Conservation (phyloP, 64 coral and sea anemone species). For the Actinia equina region DNA sequence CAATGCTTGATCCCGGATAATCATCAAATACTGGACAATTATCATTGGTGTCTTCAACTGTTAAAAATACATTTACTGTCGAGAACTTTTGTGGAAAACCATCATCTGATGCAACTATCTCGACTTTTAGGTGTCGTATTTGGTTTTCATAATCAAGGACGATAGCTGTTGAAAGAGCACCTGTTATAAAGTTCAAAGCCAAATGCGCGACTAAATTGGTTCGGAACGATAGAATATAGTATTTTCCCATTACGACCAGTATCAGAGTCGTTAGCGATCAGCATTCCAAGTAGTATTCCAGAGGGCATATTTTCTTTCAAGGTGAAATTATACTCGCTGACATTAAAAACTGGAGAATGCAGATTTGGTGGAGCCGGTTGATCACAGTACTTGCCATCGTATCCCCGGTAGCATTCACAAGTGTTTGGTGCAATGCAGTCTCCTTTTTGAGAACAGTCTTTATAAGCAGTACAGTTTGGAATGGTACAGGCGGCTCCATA, state of each 20-base stretch:
- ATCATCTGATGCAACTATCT: conserved; percentile 28
- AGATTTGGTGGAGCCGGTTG: conserved; percentile 13
- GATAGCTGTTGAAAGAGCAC: too few relatives aligned
- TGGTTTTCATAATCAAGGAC: neutral
- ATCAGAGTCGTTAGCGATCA: too few relatives aligned
- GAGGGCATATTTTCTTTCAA: conserved; percentile 19
- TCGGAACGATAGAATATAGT: too few relatives aligned
- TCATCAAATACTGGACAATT: too few relatives aligned
- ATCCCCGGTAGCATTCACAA: too few relatives aligned
- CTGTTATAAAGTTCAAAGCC: too few relatives aligned
- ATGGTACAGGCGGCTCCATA: conserved; percentile 24
- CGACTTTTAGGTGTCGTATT: neutral
- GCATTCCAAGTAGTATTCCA: conserved; percentile 3
- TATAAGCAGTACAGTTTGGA: conserved; percentile 29
- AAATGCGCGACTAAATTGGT: too few relatives aligned
- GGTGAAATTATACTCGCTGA: conserved; percentile 1
- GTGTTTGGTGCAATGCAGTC: too few relatives aligned
- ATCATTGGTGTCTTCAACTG: too few relatives aligned
- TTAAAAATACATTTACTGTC: neutral
- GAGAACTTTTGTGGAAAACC: conserved; percentile 24
- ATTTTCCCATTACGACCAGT: too few relatives aligned
- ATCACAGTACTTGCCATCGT: conserved; percentile 22
- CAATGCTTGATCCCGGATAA: too few relatives aligned
- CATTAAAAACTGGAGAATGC: conserved; percentile 19
- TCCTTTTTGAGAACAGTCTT: too few relatives aligned